A percentile compares a stretch with the other conserved stretches of the same genome.
Conservation (phyloP, 2,797 vertebrate species). For the Poecilia gillii region DNA sequence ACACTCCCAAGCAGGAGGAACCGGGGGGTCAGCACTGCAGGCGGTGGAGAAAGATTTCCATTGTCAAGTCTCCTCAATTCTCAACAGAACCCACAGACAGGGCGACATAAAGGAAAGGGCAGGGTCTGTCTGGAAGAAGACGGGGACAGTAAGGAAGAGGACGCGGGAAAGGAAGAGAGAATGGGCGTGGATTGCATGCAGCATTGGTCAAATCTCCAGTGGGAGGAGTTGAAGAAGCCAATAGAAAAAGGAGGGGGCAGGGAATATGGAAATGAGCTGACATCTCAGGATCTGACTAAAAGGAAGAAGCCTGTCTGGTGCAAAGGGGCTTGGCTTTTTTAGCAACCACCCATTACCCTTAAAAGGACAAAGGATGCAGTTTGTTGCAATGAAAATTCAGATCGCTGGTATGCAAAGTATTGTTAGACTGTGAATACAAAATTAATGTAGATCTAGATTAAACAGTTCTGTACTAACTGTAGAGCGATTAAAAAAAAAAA, state of each 20-base stretch:
- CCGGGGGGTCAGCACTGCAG: conserved; percentile 69
- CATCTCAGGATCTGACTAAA: conserved; percentile 54
- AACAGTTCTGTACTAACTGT: background rate
- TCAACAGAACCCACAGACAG: conserved; percentile 57
- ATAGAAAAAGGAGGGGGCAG: conserved; percentile 53
- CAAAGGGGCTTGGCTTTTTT: conserved; percentile 71
- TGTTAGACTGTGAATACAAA: conserved; percentile 14
- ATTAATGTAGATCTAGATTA: background rate
- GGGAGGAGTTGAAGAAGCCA: conserved; percentile 64
- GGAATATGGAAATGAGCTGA: conserved; percentile 51
- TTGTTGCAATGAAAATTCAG: conserved; percentile 34
- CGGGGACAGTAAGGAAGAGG: conserved; percentile 61
- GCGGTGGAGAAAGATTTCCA: conserved; percentile 57
- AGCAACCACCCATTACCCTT: conserved; percentile 58
- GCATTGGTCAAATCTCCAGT: conserved; percentile 51
- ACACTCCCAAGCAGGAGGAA: conserved; percentile 61
- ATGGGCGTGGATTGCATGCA: conserved; percentile 36
- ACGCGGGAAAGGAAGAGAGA: conserved; percentile 62
- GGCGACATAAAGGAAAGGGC: conserved; percentile 71
- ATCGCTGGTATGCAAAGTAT: conserved; percentile 25
- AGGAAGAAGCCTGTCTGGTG: conserved; percentile 65
- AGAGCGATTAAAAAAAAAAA: background rate
- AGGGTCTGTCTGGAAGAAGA: conserved; percentile 75
- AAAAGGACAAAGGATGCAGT: conserved; percentile 70
- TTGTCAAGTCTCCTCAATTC: conserved; percentile 61